phyloP scores from a whole-genome alignment of 1,140 invertebrate genomes.

The Melipona quadrifasciata region DNA sequence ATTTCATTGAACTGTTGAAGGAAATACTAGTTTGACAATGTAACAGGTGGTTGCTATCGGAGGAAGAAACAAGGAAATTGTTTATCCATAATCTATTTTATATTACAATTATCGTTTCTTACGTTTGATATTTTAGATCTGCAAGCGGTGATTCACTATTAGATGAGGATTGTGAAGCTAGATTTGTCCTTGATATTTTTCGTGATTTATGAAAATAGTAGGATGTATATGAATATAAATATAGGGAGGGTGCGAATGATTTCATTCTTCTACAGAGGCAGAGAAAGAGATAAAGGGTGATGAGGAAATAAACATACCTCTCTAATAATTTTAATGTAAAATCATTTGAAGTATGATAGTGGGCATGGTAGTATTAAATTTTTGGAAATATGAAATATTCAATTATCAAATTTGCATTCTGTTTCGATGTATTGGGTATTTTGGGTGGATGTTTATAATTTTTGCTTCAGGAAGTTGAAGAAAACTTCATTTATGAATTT shows the following conservation, averaged over 20 bases:
- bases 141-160: background rate
- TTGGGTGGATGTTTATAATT: background rate
- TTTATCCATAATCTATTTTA: background rate
- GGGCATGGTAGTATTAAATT: constrained; percentile 13
- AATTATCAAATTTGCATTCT: constrained; percentile 23
- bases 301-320: background rate
- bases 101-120: background rate
- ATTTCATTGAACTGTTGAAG: constrained; percentile 2
- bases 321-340: constrained; percentile 9
- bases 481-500: background rate
- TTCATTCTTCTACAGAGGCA: constrained; percentile 34
- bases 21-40: background rate
- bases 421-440: background rate
- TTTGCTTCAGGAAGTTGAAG: constrained; percentile 26
- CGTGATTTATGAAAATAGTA: background rate
- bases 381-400: background rate
- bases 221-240: background rate
- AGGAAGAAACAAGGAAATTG: background rate
- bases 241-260: background rate
- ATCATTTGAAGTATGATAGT: background rate
- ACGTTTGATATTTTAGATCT: constrained; percentile 21
- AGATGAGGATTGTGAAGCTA: background rate
- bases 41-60: background rate
- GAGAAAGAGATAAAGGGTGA: background rate
- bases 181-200: background rate